phyloP scores from a whole-genome alignment of 2,113 vertebrate genomes.

The Phoxinus phoxinus region DNA sequence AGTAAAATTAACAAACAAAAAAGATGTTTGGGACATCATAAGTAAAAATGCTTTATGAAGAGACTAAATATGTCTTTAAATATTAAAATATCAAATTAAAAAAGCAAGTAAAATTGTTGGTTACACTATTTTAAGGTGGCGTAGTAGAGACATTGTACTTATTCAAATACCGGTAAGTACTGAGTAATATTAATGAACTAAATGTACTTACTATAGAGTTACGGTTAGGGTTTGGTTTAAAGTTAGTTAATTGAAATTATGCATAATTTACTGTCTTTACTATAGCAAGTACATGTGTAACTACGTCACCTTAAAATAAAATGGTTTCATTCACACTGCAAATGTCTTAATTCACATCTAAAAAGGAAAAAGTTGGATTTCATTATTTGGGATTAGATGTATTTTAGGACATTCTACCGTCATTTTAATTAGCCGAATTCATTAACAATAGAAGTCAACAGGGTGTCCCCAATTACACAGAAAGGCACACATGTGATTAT shows the following conservation, averaged over 20 bases:
- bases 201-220: too few relatives aligned
- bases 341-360: neutral
- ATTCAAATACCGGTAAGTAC: too few relatives aligned
- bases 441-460: neutral
- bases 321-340: neutral
- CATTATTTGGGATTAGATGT: neutral
- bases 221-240: too few relatives aligned
- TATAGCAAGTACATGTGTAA: too few relatives aligned
- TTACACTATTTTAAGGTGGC: too few relatives aligned
- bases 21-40: neutral
- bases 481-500: neutral
- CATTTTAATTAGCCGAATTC: conserved; percentile 18
- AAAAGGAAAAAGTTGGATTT: neutral
- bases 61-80: neutral
- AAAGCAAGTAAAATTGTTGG: too few relatives aligned
- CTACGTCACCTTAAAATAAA: too few relatives aligned
- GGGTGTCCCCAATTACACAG: neutral
- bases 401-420: neutral
- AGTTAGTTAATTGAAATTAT: too few relatives aligned
- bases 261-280: too few relatives aligned
- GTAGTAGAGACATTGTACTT: too few relatives aligned
- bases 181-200: too few relatives aligned
- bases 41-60: neutral
- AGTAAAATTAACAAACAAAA: neutral
- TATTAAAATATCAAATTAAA: neutral